Conservation (phyloP, 2,113 vertebrate genomes). For the Heterotis niloticus region DNA sequence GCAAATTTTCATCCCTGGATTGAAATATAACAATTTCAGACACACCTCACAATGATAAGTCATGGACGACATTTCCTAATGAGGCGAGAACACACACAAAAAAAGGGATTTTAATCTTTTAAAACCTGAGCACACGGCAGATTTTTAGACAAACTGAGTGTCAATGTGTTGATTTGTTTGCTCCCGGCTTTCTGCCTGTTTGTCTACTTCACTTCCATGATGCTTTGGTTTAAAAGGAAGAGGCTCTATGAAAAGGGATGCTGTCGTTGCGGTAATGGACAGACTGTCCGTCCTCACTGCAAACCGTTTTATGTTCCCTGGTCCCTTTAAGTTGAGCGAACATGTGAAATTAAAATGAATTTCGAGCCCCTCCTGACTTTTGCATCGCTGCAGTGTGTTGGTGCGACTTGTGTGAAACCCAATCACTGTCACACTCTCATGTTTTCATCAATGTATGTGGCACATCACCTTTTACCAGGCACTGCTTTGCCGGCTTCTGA, state of each 20-base stretch:
- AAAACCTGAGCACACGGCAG: slow-evolving; percentile 56
- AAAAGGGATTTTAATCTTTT: slow-evolving; percentile 62
- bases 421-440: no score
- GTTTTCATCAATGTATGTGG: no score
- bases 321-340: neutral
- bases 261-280: neutral
- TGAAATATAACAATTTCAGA: slow-evolving; percentile 61
- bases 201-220: slow-evolving; percentile 50
- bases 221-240: slow-evolving; percentile 55
- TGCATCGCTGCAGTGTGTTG: neutral
- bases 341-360: neutral
- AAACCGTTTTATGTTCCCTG: neutral
- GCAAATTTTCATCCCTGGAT: slow-evolving; percentile 58
- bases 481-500: no score
- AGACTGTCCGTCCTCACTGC: neutral
- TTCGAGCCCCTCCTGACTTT: neutral
- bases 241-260: slow-evolving; percentile 39
- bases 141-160: slow-evolving; percentile 62
- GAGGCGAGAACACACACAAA: slow-evolving; percentile 51
- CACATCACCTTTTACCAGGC: no score
- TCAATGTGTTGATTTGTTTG: slow-evolving; percentile 53
- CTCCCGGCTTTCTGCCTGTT: slow-evolving; percentile 30
- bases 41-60: slow-evolving; percentile 59
- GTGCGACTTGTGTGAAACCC: neutral
- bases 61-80: slow-evolving; percentile 61